A percentile compares a stretch with the other conserved stretches of the same genome.
Conservation (phyloP, 2,888 invertebrate species). For the Netelia melanura region DNA sequence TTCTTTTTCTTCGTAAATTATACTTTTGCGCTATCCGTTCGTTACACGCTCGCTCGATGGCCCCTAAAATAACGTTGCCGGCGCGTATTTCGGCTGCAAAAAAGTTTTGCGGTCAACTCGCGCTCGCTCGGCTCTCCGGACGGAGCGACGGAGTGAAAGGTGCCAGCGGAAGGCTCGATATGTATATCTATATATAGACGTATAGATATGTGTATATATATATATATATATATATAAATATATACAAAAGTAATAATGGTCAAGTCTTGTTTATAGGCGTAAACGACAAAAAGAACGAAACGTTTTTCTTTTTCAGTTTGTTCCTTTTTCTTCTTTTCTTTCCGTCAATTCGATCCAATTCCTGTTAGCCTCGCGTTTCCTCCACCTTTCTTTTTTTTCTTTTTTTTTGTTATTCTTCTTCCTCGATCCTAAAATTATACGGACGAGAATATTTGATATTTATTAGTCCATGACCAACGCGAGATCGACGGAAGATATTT, state of each 20-base stretch:
- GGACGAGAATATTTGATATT: slow-evolving; percentile 7
- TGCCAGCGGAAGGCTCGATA: slow-evolving; percentile 33
- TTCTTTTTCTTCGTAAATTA: slow-evolving; percentile 9
- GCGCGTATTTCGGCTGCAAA: slow-evolving; percentile 39
- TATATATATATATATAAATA: not conserved
- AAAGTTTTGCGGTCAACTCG: slow-evolving; percentile 53
- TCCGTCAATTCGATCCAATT: slow-evolving; percentile 32
- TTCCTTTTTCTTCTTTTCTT: not conserved
- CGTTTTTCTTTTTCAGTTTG: not conserved
- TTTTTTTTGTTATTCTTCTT: slow-evolving; percentile 11
- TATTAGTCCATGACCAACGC: slow-evolving; percentile 25
- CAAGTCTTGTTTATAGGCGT: slow-evolving; percentile 24
- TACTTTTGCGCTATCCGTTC: not conserved
- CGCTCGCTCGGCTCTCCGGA: slow-evolving; percentile 21
- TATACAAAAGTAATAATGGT: not conserved
- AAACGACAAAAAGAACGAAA: slow-evolving; percentile 7
- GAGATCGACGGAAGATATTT: slow-evolving; percentile 1
- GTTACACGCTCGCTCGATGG: not conserved
- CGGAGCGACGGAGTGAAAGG: slow-evolving; percentile 59
- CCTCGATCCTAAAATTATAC: not conserved
- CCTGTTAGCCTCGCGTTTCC: slow-evolving; percentile 34
- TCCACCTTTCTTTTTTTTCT: slow-evolving; percentile 20
- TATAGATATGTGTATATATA: not conserved
- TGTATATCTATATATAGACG: slow-evolving; percentile 5
- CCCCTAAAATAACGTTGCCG: slow-evolving; percentile 22